Evolutionary conservation across 2,113 vertebrate species (phyloP).

Genomic region (Scomber japonicus): DNA sequence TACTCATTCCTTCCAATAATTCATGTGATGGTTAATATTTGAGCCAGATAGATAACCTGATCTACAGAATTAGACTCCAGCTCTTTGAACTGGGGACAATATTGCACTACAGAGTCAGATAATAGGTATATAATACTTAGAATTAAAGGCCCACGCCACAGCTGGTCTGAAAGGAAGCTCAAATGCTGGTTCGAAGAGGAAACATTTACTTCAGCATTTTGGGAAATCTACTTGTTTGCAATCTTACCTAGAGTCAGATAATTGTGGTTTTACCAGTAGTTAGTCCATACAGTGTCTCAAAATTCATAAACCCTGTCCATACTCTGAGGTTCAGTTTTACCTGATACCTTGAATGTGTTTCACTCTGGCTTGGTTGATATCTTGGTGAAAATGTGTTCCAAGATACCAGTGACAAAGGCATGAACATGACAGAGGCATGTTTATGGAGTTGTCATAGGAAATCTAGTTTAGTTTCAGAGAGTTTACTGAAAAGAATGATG

Average conservation of each 20-base stretch:
- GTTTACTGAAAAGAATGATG: too few relatives aligned
- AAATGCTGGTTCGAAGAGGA: background rate
- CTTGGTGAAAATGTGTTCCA: too few relatives aligned
- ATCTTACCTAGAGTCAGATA: background rate
- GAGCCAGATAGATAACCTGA: slow-evolving; percentile 65
- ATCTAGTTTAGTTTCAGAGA: too few relatives aligned
- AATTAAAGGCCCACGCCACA: background rate
- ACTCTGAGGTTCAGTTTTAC: too few relatives aligned
- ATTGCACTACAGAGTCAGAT: background rate
- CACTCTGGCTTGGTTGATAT: too few relatives aligned
- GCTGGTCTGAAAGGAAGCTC: background rate
- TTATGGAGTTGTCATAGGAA: too few relatives aligned
- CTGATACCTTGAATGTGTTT: too few relatives aligned
- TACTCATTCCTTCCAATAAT: slow-evolving; percentile 69
- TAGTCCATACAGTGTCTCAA: background rate
- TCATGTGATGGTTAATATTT: slow-evolving; percentile 81
- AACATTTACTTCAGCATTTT: slow-evolving; percentile 9
- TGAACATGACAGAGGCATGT: too few relatives aligned
- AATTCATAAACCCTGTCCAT: too few relatives aligned
- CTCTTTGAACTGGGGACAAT: slow-evolving; percentile 51
- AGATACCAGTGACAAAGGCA: too few relatives aligned
- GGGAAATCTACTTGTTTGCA: background rate
- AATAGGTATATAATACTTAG: slow-evolving; percentile 21
- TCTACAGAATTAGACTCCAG: slow-evolving; percentile 42
- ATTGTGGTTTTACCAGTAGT: background rate